Evolutionary conservation across 2,888 invertebrate species (phyloP), one percentile per base, ranked within the genome.

Genomic region (Oscheius onirici): DNA sequence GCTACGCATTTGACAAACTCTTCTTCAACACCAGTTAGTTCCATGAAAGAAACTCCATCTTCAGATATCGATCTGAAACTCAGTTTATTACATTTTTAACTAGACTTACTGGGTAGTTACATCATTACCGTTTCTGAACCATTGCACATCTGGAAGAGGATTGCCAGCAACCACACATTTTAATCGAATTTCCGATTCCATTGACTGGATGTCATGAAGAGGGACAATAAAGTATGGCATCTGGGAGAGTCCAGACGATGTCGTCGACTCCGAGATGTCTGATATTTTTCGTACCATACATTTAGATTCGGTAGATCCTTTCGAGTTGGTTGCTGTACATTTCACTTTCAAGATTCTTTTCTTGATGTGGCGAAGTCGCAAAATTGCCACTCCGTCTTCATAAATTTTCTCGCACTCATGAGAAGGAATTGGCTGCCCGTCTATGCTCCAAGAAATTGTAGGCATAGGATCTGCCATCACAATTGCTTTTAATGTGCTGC

Each of bases 391-490:
- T 15, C 82, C 82, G 65, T 82, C 82, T 71, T 82, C 82, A 46
- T 76, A 79, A n/a, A 76, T 71, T 3, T 76, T 71, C 40, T 75
- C 72, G 43, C 65, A 46, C 61, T 61, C 46, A 6, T 61, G 44
- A 5, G 66, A 51, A 2, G 49, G 17, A n/a, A 68, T 44, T 8
- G 61, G 52, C 11, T 73, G 72, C 24, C 82, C 83, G 49, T 84
- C 82, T 15, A 83, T 74, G n/a, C 60, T 76, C 83, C 80, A 82
- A 77, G 81, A 84, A 84, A 88, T 83, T 80, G 81, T 43, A 1
- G 83, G 82, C 40, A 81, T 72, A 3, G 89, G 89, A n/a, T 81
- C 78, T 11, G 89, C 89, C 34, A 79, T 76, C 20, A 89, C 83
- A 17, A 82, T 79, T 65, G 88, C 87, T 58, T 82, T 82, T 43